Percentiles rank a stretch among this genome's conserved stretches.
phyloP scores from a whole-genome alignment of 92 coral and sea anemone genomes.

The Blastomussa wellsi region DNA sequence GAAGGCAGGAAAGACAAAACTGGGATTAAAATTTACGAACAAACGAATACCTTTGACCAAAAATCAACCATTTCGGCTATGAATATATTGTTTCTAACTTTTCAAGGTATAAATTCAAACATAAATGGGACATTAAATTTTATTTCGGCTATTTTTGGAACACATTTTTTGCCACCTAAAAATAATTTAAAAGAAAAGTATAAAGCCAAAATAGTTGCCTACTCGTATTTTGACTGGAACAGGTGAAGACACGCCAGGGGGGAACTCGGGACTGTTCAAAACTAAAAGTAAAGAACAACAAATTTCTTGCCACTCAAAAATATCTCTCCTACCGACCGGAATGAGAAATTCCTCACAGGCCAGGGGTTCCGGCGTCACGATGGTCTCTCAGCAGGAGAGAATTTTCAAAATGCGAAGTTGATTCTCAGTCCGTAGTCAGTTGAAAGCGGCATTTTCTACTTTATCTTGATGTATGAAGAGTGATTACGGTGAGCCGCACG shows the following conservation, averaged over 20 bases:
- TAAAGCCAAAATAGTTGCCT: not conserved
- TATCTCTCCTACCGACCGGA: slow-evolving; percentile 5
- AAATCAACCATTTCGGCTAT: not conserved
- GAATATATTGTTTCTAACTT: not conserved
- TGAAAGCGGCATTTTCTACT: slow-evolving; percentile 11
- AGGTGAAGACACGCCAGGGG: slow-evolving; percentile 21
- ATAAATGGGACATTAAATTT: not conserved
- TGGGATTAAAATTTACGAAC: slow-evolving; percentile 26
- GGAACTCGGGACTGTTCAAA: not conserved
- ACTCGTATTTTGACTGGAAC: not conserved
- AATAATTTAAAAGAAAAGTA: not conserved
- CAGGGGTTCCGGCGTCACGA: not conserved
- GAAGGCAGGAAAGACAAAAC: slow-evolving; percentile 24
- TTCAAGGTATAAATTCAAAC: not conserved
- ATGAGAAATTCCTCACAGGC: not conserved
- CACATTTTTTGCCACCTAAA: not conserved
- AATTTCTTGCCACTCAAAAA: not conserved
- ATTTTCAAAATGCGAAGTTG: slow-evolving; percentile 8
- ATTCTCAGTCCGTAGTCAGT: slow-evolving; percentile 10
- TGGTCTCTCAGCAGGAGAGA: slow-evolving; percentile 2
- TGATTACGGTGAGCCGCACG: slow-evolving; percentile 22
- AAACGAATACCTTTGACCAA: slow-evolving; percentile 17
- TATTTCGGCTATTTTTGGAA: not conserved
- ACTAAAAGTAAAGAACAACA: not conserved
- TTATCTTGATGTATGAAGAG: slow-evolving; percentile 11